A percentile compares a stretch with the other conserved stretches of the same genome.
Evolutionary conservation across 2,888 invertebrate genomes (phyloP).

Genomic region (Uloborus plumipes): DNA sequence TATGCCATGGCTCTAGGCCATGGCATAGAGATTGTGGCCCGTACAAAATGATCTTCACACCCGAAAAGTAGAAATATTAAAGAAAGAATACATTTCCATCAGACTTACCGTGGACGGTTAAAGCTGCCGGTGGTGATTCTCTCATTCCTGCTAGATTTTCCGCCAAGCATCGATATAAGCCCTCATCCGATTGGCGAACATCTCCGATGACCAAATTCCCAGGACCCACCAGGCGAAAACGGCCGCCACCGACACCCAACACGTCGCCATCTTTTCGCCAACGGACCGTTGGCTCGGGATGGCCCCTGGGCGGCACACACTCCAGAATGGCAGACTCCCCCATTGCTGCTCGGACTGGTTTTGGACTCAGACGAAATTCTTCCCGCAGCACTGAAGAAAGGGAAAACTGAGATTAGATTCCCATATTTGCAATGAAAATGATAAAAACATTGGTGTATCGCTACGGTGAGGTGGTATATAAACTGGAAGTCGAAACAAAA

Average conservation of each 20-base stretch:
- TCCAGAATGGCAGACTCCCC: slow-evolving; percentile 88
- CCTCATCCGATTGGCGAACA: slow-evolving; percentile 89
- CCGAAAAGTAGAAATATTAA: too few species aligned
- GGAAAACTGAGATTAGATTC: background rate
- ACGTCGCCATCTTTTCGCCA: slow-evolving; percentile 91
- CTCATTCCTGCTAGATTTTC: slow-evolving; percentile 90
- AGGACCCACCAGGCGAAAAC: slow-evolving; percentile 85
- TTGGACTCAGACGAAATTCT: slow-evolving; percentile 88
- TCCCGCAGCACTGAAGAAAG: slow-evolving; percentile 84
- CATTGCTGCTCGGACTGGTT: slow-evolving; percentile 85
- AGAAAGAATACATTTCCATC: too few species aligned
- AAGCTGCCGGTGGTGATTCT: slow-evolving; percentile 84
- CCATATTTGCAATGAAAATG: too few species aligned
- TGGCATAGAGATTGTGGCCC: too few species aligned
- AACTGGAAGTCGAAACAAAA: too few species aligned
- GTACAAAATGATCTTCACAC: too few species aligned
- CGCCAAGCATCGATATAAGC: slow-evolving; percentile 91
- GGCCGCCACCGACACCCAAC: slow-evolving; percentile 65
- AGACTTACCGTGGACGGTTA: slow-evolving; percentile 84
- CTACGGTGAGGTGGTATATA: too few species aligned
- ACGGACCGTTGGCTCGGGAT: slow-evolving; percentile 87
- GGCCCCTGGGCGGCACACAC: slow-evolving; percentile 89
- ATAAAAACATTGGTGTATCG: too few species aligned
- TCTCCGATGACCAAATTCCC: slow-evolving; percentile 92
- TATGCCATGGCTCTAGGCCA: too few species aligned